Evolutionary conservation across 37 sponge, comb jelly and placozoan genomes (phyloP), one percentile per base, ranked within the genome.

Genomic region (Amphimedon queenslandica): DNA sequence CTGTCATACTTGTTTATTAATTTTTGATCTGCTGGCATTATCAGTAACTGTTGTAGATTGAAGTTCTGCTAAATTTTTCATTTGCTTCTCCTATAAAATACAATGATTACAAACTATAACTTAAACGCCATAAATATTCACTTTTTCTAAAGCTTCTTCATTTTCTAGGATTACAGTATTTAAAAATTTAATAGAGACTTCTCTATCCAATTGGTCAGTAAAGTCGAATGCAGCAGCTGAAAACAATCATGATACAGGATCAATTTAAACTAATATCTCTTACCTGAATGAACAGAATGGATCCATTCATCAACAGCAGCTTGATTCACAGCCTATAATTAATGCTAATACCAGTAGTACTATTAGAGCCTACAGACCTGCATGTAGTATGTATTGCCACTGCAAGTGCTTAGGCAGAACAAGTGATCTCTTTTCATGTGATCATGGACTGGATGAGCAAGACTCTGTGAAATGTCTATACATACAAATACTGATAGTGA

Each of bases 261-360:
- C n/a, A n/a, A n/a, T n/a, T 42, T 27, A 10, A 20, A 42, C 71
- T 40, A 4, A 39, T 42, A 6, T 42, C 23, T 39, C 57, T 25
- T 72, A 84, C 86, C 79, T 40, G 73, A 85, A 40, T 85, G 86
- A 39, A 85, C 72, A 33, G 61, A 41, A n/a, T 41, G 70, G 31
- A 79, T 85, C 86, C 86, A 85, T 30, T 78, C 86, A 6, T 85
- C 86, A 35, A 85, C 74, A 58, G 77, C 86, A 38, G 75, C 56
- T 58, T 77, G 79, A 74, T 63, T 74, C 5, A 70, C 42, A 29
- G 80, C 67, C 86, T 85, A n/a, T n/a, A 60, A n/a, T n/a, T 67
- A 41, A 5, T 60, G 61, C 23, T 25, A 60, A 8, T 18, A 47
- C 13, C 53, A 47, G 53, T 47, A 47, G 8, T 18, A 47, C 13